Evolutionary conservation across 1,140 invertebrate genomes (phyloP).

Genomic region (Ceratina australensis): DNA sequence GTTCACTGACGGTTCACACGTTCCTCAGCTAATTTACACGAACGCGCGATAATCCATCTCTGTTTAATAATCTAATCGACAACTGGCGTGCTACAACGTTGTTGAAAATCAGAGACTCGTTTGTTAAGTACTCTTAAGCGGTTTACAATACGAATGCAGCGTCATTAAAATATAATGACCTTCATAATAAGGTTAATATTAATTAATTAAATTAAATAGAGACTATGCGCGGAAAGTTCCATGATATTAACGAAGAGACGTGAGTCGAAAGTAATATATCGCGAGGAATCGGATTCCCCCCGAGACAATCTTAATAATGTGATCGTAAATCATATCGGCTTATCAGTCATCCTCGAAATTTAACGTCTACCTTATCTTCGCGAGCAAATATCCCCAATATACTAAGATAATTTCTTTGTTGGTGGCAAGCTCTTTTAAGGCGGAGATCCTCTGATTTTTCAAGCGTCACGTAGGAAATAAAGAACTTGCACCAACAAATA

Average conservation of each 20-base stretch:
- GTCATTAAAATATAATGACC: too few relatives aligned
- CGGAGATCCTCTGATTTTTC: too few relatives aligned
- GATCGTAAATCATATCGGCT: neutral
- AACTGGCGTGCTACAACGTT: neutral
- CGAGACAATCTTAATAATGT: neutral
- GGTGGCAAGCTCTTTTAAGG: too few relatives aligned
- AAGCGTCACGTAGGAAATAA: neutral
- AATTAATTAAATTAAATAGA: too few relatives aligned
- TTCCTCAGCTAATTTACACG: neutral
- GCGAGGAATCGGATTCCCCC: neutral
- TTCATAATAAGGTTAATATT: too few relatives aligned
- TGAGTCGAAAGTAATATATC: neutral
- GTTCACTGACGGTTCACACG: neutral
- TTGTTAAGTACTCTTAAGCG: neutral
- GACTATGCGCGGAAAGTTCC: constrained; percentile 6
- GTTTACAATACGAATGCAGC: too few relatives aligned
- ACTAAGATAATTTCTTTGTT: constrained; percentile 2
- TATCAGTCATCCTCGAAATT: neutral
- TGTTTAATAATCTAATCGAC: neutral
- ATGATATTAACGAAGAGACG: neutral
- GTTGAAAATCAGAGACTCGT: neutral
- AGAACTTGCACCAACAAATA: too few relatives aligned
- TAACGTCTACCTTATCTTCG: neutral
- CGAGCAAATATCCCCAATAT: neutral
- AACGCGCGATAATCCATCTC: neutral